Base-by-base conservation (phyloP, 2,113 vertebrate species). In the Lasiurus borealis region DNA sequence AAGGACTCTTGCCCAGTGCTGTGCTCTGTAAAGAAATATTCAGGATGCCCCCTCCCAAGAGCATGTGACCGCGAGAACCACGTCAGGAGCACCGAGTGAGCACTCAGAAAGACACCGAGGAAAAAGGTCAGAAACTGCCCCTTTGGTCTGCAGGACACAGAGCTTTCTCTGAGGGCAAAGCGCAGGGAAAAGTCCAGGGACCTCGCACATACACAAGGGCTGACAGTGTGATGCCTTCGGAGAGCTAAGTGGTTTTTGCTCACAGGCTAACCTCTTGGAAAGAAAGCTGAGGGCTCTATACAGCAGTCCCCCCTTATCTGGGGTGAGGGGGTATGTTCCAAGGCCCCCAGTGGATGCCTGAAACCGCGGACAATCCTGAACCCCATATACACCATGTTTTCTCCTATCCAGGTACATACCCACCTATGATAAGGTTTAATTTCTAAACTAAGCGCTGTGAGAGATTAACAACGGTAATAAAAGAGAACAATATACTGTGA, bases 261-360 rank as follows among this genome's bases (percentile, higher is more conserved):
- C 84, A 81, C 3, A 23, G 48, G 34, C n/a, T 34, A 1, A 1
- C 64, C 50, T 76, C 34, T 85, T 71, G 7, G n/a, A 81, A 88
- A 93, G 44, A 50, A 85, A 92, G 36, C 19, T 77, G 57, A 85
- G 21, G 31, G 78, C 31, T 80, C 23, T 40, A 13, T 29, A 72
- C 3, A 48, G 44, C 25, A 48, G 27, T 9, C 40, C 72, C 73
- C 25, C 6, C 25, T 18, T 75, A 48, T 31, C 27, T 40, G 40
- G 3, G 8, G n/a, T n/a, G n/a, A n/a, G 23, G 72, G 25, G 25
- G 29, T 29, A 48, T 1, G 0, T 40, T 25, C 34, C 29, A 18
- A 81, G 78, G 4, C 8, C 52, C 75, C 34, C 52, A 10, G 34
- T 59, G 54, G 78, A 81, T 40, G 23, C 77, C 34, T 59, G 54